Percentiles rank a stretch among this genome's conserved stretches.
phyloP scores from a whole-genome alignment of 2,888 invertebrate genomes.

The Achlya flavicornis region DNA sequence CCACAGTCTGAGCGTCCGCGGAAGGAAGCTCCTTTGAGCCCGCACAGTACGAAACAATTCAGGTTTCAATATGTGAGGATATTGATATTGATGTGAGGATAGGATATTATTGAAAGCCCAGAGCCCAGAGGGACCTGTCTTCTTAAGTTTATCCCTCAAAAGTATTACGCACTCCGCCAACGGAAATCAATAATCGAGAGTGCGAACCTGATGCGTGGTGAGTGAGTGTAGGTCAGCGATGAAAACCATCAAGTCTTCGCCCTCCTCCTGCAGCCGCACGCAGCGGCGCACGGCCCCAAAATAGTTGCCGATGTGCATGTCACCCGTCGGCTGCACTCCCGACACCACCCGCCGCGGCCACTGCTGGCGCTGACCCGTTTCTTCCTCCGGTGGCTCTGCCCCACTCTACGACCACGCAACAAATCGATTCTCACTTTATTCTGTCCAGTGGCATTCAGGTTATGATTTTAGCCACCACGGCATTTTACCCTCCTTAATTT shows the following conservation, averaged over 20 bases:
- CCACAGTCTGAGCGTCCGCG: too few species aligned
- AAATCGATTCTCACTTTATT: background rate
- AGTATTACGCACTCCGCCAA: too few species aligned
- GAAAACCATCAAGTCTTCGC: slow-evolving; percentile 89
- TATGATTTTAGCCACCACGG: background rate
- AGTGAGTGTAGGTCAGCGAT: slow-evolving; percentile 97
- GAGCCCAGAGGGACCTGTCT: too few species aligned
- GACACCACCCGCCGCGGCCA: slow-evolving; percentile 90
- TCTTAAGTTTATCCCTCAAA: too few species aligned
- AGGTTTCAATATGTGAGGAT: too few species aligned
- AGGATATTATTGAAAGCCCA: too few species aligned
- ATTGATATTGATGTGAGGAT: too few species aligned
- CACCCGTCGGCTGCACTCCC: slow-evolving; percentile 98
- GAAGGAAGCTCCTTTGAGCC: too few species aligned
- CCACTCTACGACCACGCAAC: background rate
- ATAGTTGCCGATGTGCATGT: slow-evolving; percentile 98
- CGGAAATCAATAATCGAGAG: background rate
- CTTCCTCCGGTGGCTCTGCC: background rate
- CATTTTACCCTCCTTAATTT: background rate
- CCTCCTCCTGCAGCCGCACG: slow-evolving; percentile 90
- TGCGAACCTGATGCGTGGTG: slow-evolving; percentile 89
- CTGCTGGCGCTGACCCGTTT: slow-evolving; percentile 16
- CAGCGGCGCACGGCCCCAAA: slow-evolving; percentile 96
- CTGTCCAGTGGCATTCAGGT: background rate
- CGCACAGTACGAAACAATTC: too few species aligned